phyloP scores from a whole-genome alignment of 2,797 vertebrate genomes.

The Ctenopoma multispine region DNA sequence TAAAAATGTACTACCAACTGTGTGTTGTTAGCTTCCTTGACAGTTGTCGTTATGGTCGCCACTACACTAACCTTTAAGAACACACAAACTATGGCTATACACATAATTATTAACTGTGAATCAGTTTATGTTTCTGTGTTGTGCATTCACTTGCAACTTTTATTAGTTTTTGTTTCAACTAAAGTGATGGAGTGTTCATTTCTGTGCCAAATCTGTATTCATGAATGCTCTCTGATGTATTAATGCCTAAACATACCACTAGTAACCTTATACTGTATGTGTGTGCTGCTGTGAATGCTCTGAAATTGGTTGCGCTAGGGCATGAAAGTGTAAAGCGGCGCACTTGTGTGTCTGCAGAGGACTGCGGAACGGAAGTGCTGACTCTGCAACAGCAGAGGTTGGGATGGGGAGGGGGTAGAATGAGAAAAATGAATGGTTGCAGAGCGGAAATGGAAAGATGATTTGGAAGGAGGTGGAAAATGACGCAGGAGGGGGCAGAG shows the following conservation, averaged over 20 bases:
- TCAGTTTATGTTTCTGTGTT: constrained; percentile 8
- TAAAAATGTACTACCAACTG: too few relatives aligned
- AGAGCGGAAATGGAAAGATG: constrained; percentile 35
- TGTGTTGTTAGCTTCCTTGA: too few relatives aligned
- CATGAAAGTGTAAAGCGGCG: constrained; percentile 61
- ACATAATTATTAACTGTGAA: constrained; percentile 6
- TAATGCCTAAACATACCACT: neutral
- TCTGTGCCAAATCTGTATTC: constrained; percentile 10
- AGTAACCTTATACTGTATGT: neutral
- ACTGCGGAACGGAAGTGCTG: constrained; percentile 71
- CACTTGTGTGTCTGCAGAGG: constrained; percentile 66
- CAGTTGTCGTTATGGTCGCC: too few relatives aligned
- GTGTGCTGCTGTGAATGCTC: constrained; percentile 68
- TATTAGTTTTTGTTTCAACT: constrained; percentile 13
- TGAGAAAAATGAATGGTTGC: constrained; percentile 27
- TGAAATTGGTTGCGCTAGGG: constrained; percentile 67
- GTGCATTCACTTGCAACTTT: constrained; percentile 15
- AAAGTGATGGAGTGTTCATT: constrained; percentile 26
- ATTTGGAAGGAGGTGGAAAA: constrained; percentile 35
- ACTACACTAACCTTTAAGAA: too few relatives aligned
- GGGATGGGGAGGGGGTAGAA: neutral
- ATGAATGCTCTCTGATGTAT: neutral
- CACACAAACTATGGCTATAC: constrained; percentile 28
- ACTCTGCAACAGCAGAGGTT: constrained; percentile 54
- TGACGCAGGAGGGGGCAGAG: neutral